Percentiles rank a stretch among this genome's conserved stretches.
Evolutionary conservation across 1,140 invertebrate genomes (phyloP).

Genomic region (Ylistrum balloti): DNA sequence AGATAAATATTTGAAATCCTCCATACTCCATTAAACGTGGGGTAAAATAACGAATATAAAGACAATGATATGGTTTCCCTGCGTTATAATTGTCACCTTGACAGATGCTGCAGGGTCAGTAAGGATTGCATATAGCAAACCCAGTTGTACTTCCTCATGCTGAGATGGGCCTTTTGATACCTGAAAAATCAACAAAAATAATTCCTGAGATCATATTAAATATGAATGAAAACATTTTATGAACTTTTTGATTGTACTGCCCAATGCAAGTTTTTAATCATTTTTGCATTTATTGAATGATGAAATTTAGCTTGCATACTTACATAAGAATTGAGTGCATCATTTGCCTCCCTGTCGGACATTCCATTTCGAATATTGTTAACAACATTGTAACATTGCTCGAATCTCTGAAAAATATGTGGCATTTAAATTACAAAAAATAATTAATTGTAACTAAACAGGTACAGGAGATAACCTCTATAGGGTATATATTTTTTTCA

Average conservation of each 20-base stretch:
- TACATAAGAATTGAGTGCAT: conserved; percentile 89
- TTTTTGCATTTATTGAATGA: conserved; percentile 2
- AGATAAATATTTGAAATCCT: no score
- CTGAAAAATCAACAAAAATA: conserved; percentile 69
- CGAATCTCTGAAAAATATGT: conserved; percentile 67
- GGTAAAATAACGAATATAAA: no score
- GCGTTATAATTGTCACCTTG: conserved; percentile 84
- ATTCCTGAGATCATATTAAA: no score
- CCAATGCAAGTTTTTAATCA: not conserved
- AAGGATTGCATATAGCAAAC: conserved; percentile 93
- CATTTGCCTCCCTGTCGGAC: conserved; percentile 96
- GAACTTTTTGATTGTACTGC: no score
- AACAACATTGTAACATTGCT: conserved; percentile 83
- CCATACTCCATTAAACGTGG: no score
- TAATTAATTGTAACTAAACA: no score
- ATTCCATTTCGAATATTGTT: conserved; percentile 90
- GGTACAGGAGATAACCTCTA: no score
- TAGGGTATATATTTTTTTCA: no score
- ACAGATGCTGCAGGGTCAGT: conserved; percentile 92
- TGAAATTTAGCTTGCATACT: conserved; percentile 56
- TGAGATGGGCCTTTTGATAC: conserved; percentile 92
- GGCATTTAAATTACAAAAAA: conserved; percentile 30
- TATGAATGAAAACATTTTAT: no score
- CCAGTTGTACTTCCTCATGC: conserved; percentile 94
- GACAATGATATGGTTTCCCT: no score